Evolutionary conservation across 2,888 invertebrate genomes (phyloP).

Genomic region (Apomyelois bistriatella): DNA sequence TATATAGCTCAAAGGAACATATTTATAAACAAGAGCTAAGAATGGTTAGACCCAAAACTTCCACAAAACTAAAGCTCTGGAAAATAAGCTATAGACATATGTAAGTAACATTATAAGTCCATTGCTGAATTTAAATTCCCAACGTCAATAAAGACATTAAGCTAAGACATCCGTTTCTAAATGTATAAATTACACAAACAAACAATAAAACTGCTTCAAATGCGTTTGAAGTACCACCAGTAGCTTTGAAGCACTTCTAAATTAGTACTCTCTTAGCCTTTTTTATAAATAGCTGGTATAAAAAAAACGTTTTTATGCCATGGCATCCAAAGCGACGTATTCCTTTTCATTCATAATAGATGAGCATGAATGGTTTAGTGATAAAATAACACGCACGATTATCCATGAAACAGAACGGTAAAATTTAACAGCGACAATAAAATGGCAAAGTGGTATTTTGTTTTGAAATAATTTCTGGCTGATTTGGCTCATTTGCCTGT

Average conservation of each 20-base stretch:
- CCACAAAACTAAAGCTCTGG: no score
- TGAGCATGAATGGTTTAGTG: conserved; percentile 34
- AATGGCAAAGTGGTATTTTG: background rate
- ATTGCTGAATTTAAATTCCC: conserved; percentile 6
- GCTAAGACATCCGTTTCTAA: conserved; percentile 19
- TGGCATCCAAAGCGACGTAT: conserved; percentile 28
- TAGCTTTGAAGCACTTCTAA: conserved; percentile 25
- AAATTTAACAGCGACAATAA: conserved; percentile 21
- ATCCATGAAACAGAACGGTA: conserved; percentile 23
- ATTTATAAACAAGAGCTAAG: no score
- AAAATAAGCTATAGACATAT: no score
- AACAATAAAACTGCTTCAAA: conserved; percentile 30
- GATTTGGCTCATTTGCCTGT: background rate
- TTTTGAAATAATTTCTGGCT: background rate
- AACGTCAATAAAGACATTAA: conserved; percentile 14
- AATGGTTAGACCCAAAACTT: no score
- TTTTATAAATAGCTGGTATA: conserved; percentile 11
- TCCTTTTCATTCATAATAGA: conserved; percentile 47
- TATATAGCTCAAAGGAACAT: no score
- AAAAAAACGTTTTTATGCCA: conserved; percentile 32
- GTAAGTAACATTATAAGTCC: no score
- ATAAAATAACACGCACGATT: conserved; percentile 35
- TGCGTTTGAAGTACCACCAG: conserved; percentile 33
- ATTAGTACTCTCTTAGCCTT: conserved; percentile 19
- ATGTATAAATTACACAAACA: conserved; percentile 26